Base-by-base conservation (phyloP, 2,113 vertebrate species). In the Mus musculus region DNA sequence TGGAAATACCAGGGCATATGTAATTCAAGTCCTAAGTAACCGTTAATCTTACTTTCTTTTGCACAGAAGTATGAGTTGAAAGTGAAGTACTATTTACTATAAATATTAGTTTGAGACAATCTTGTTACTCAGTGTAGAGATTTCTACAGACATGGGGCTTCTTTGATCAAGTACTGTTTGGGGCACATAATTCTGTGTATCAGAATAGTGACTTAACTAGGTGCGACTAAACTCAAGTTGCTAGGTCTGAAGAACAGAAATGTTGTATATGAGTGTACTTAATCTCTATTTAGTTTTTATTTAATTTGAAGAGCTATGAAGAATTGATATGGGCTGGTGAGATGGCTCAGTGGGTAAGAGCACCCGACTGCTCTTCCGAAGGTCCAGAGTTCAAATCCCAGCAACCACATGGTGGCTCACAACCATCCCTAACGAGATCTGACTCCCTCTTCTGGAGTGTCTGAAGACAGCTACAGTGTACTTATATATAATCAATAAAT, bases 71-170 rank as follows among this genome's bases (percentile, higher is more conserved):
- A 54, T 84, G 69, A 16, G 91, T 95, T 94, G 56, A 30, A 52
- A 28, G 87, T 89, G 42, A 96, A 89, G 52, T 91, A 42, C 22
- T 13, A 52, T 82, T 90, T 96, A 96, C 5, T 93, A n/a, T 86
- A 86, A 81, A 75, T 71, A 26, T 94, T 61, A 76, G 65, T 24
- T 54, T 72, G 42, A 94, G 46, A 65, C 7, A 12, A 61, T 73
- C n/a, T 36, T 49, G 46, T 88, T 80, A 24, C 42, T 85, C 3
- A 71, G 36, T 89, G 3, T 78, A 95, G 84, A 96, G 95, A 94
- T 22, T 93, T 63, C 36, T 94, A 94, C 24, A 89, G 36, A 77
- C 30, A 93, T 72, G 77, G 0, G 76, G 19, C 20, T n/a, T 88
- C 3, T 52, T 24, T 85, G 33, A 12, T 33, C 39, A 54, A 42